Evolutionary conservation across 2,797 vertebrate species (phyloP).

Genomic region (Sebastes hubbsi): DNA sequence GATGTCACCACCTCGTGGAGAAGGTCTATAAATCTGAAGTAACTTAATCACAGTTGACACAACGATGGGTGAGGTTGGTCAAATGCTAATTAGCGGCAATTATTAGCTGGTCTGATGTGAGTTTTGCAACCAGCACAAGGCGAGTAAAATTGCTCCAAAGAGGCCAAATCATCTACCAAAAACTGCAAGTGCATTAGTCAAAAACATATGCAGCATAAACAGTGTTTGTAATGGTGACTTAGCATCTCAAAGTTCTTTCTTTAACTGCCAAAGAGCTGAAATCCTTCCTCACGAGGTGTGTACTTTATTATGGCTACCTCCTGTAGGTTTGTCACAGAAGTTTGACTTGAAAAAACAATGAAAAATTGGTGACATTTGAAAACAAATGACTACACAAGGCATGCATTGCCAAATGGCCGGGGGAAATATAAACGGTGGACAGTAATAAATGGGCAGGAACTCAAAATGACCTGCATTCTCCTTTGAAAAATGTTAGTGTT

Average conservation of each 20-base stretch:
- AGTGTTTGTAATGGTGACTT: background rate
- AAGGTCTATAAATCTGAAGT: background rate
- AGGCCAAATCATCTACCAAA: background rate
- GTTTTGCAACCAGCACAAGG: background rate
- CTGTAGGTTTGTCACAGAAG: slow-evolving; percentile 41
- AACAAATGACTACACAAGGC: slow-evolving; percentile 29
- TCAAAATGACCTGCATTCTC: slow-evolving; percentile 53
- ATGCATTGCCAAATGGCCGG: slow-evolving; percentile 47
- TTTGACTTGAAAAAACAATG: slow-evolving; percentile 26
- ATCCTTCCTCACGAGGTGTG: slow-evolving; percentile 9
- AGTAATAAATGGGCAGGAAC: slow-evolving; percentile 54
- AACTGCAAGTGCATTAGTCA: background rate
- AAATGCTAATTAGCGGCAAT: slow-evolving; percentile 1
- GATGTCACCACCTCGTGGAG: background rate
- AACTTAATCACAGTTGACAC: background rate
- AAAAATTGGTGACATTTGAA: slow-evolving; percentile 67
- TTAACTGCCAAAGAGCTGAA: slow-evolving; percentile 16
- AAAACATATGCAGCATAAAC: background rate
- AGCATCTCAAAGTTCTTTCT: background rate
- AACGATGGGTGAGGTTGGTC: background rate
- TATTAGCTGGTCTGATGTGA: background rate
- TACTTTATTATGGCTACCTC: slow-evolving; percentile 15
- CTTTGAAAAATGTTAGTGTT: slow-evolving; percentile 55
- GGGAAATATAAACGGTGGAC: slow-evolving; percentile 31
- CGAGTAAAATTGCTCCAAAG: background rate